A percentile compares a stretch with the other conserved stretches of the same genome.
Evolutionary conservation across 2,888 invertebrate species (phyloP).

Genomic region (Emmelina monodactyla): DNA sequence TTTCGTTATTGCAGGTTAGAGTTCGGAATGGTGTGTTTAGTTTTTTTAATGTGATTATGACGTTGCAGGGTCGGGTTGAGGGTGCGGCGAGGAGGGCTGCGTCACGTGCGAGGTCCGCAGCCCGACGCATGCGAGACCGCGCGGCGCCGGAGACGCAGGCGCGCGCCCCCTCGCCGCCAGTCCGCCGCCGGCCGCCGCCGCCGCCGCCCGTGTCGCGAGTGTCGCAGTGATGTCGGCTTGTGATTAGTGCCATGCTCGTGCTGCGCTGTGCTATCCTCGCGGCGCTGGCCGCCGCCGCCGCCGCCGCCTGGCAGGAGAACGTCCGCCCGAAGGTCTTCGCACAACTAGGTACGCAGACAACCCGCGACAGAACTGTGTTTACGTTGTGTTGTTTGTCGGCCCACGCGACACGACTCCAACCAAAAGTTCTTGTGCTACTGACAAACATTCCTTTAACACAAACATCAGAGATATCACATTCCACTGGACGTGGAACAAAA

Average conservation of each 20-base stretch:
- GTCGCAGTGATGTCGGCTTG: slow-evolving; percentile 62
- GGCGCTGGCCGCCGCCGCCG: slow-evolving; percentile 63
- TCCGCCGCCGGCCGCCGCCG: slow-evolving; percentile 56
- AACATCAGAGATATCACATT: background rate
- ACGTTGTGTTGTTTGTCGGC: background rate
- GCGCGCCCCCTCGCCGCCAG: slow-evolving; percentile 47
- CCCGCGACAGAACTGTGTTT: background rate
- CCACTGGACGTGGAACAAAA: background rate
- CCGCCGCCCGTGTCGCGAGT: slow-evolving; percentile 51
- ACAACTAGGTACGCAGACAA: slow-evolving; percentile 74
- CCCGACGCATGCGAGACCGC: slow-evolving; percentile 65
- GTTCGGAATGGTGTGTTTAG: background rate
- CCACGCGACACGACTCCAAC: background rate
- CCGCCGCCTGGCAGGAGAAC: slow-evolving; percentile 88
- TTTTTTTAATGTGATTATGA: slow-evolving; percentile 60
- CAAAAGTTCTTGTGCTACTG: background rate
- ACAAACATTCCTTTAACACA: background rate
- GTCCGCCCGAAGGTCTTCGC: slow-evolving; percentile 92
- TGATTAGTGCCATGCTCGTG: slow-evolving; percentile 64
- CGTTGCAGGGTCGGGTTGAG: slow-evolving; percentile 52
- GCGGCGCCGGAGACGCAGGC: slow-evolving; percentile 55
- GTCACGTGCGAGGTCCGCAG: slow-evolving; percentile 64
- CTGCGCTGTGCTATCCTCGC: slow-evolving; percentile 56
- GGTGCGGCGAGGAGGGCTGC: slow-evolving; percentile 61
- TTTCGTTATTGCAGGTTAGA: slow-evolving; percentile 53